phyloP scores from a whole-genome alignment of 2,113 vertebrate genomes.

The Hydrochoerus hydrochaeris region DNA sequence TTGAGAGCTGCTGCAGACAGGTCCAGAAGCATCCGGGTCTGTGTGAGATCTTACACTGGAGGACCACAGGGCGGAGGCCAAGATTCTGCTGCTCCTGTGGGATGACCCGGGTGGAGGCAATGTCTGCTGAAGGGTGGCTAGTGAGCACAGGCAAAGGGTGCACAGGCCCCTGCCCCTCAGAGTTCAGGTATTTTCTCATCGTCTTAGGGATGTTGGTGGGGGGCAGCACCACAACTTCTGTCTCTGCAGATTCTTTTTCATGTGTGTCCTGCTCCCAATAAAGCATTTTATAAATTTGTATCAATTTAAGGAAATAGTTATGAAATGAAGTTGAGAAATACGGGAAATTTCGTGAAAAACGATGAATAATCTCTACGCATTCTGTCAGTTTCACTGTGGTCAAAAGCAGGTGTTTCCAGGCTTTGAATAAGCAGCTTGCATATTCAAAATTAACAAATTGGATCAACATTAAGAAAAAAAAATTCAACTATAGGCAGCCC shows the following conservation, averaged over 20 bases:
- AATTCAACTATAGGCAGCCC: slow-evolving; percentile 63
- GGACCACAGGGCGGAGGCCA: neutral
- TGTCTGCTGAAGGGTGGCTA: slow-evolving; percentile 9
- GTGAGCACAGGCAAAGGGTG: neutral
- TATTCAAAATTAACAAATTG: slow-evolving; percentile 75
- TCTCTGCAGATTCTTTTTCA: neutral
- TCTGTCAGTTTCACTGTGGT: neutral
- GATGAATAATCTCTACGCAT: neutral
- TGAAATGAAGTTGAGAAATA: neutral
- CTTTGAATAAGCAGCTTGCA: slow-evolving; percentile 1
- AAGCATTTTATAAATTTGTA: neutral
- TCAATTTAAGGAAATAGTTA: slow-evolving; percentile 10
- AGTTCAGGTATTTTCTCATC: slow-evolving; percentile 1
- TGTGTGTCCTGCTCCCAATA: neutral
- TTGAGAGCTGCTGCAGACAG: neutral
- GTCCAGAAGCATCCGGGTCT: accelerated
- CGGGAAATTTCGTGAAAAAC: slow-evolving; percentile 44
- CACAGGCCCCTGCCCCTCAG: accelerated
- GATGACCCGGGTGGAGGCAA: neutral
- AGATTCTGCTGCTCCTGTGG: neutral
- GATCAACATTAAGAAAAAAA: slow-evolving; percentile 66
- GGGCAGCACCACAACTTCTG: neutral
- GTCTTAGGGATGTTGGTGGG: neutral
- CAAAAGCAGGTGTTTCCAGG: slow-evolving; percentile 47
- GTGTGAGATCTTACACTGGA: neutral